Evolutionary conservation across 2,113 vertebrate species (phyloP), one percentile per base, ranked within the genome.

Genomic region (Labrus mixtus): DNA sequence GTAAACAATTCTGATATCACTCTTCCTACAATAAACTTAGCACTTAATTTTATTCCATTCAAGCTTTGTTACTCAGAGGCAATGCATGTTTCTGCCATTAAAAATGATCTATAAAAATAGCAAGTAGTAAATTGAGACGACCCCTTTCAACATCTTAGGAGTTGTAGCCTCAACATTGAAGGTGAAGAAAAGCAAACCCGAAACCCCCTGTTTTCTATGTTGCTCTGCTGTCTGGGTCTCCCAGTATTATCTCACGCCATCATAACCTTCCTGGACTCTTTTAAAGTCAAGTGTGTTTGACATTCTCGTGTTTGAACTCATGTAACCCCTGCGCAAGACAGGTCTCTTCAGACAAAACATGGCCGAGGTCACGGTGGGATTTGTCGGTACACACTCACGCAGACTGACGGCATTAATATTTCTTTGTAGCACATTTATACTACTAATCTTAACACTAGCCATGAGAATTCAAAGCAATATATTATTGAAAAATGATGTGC

Each of bases 281-380:
- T 82, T 65, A 78, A 81, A 85, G 68, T 73, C 62, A 79, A 87
- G 55, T 66, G 17, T 87, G 85, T 90, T 87, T 91, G 85, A 89
- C 86, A 81, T 87, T 75, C 71, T 37, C 25, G 37, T 45, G 72
- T 81, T 71, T 73, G 36, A 84, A 78, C 58, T 63, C 43, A 9
- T 83, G 89, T 91, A 73, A 20, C 45, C 41, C 29, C 29, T 8
- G 51, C 37, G 64, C 55, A 57, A 22, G 41, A 8, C 56, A 37
- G 69, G 43, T 88, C 64, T 55, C 25, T 10, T 66, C 39, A 56
- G 59, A 75, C 50, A 61, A 51, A 62, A 80, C 84, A 81, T 29
- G 58, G 20, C 57, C 6, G 17, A 19, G 25, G 55, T 70, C 76
- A 64, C 81, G 1, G 20, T 55, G 68, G 85, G 83, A 87, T 33